Evolutionary conservation across 2,113 vertebrate species (phyloP).

Genomic region (Clarias gariepinus): DNA sequence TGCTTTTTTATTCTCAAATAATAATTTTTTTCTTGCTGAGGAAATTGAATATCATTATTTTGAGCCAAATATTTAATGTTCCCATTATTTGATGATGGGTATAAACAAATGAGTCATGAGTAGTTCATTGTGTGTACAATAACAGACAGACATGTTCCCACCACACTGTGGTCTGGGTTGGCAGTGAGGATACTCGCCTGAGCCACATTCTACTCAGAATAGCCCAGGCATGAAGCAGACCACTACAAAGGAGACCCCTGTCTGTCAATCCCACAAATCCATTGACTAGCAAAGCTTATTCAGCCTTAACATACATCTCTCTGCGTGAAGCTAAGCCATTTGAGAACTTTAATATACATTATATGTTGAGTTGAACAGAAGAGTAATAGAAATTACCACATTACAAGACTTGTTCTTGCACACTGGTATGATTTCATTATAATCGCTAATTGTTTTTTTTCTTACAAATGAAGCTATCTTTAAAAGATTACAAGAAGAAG

Average conservation of each 20-base stretch:
- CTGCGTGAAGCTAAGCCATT: constrained; percentile 2
- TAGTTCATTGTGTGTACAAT: constrained; percentile 71
- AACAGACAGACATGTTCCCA: constrained; percentile 74
- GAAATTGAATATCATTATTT: constrained; percentile 75
- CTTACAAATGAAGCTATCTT: constrained; percentile 1
- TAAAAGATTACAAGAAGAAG: constrained; percentile 10
- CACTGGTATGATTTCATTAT: not conserved
- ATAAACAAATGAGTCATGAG: constrained; percentile 77
- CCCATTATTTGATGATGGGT: constrained; percentile 72
- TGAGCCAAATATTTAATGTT: constrained; percentile 79
- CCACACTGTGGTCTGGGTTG: constrained; percentile 67
- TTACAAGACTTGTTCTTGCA: constrained; percentile 12
- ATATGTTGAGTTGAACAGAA: not conserved
- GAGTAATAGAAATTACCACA: not conserved
- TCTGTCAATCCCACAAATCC: constrained; percentile 6
- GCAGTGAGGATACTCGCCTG: constrained; percentile 47
- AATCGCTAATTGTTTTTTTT: not conserved
- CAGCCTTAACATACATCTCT: constrained; percentile 4
- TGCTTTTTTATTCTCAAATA: constrained; percentile 64
- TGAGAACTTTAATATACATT: constrained; percentile 1
- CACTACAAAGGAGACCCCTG: constrained; percentile 33
- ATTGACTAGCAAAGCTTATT: constrained; percentile 31
- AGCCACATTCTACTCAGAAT: constrained; percentile 61
- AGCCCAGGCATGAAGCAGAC: constrained; percentile 34
- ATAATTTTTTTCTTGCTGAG: constrained; percentile 63